phyloP scores from a whole-genome alignment of 2,113 vertebrate genomes.

The Arizona elegans region DNA sequence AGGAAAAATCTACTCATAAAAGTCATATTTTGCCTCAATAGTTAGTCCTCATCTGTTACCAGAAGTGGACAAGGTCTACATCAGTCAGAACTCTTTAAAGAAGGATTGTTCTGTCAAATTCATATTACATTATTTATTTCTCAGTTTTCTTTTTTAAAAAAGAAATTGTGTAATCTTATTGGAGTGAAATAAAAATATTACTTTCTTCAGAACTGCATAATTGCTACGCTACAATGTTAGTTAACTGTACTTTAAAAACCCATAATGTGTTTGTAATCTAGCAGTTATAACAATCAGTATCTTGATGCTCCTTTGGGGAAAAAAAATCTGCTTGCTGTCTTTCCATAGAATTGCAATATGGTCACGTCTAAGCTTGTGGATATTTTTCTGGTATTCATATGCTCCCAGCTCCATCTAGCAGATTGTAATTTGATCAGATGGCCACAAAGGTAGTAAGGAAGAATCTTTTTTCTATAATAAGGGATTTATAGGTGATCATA shows the following conservation, averaged over 20 bases:
- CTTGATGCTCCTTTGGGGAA: constrained; percentile 19
- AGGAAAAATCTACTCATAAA: not conserved
- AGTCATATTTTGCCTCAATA: not conserved
- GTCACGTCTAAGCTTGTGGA: not conserved
- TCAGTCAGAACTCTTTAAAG: not conserved
- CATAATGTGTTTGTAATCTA: constrained; percentile 46
- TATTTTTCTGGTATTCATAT: not conserved
- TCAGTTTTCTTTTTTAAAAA: not conserved
- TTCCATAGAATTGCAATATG: constrained; percentile 4
- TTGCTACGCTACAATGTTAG: constrained; percentile 54
- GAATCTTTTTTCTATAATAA: not conserved
- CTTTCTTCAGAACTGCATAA: constrained; percentile 45
- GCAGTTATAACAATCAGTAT: constrained; percentile 31
- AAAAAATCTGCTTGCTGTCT: constrained; percentile 40
- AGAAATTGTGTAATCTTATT: not conserved
- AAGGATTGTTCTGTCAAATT: constrained; percentile 41
- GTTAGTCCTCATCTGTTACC: not conserved
- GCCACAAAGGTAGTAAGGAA: not conserved
- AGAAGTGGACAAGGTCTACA: not conserved
- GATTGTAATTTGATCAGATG: not conserved
- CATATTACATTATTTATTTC: constrained; percentile 47
- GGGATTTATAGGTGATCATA: not conserved
- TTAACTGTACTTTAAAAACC: constrained; percentile 65
- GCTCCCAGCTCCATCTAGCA: not conserved
- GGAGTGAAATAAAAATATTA: constrained; percentile 43